phyloP scores from a whole-genome alignment of 2,113 vertebrate genomes.

The Equus quagga region DNA sequence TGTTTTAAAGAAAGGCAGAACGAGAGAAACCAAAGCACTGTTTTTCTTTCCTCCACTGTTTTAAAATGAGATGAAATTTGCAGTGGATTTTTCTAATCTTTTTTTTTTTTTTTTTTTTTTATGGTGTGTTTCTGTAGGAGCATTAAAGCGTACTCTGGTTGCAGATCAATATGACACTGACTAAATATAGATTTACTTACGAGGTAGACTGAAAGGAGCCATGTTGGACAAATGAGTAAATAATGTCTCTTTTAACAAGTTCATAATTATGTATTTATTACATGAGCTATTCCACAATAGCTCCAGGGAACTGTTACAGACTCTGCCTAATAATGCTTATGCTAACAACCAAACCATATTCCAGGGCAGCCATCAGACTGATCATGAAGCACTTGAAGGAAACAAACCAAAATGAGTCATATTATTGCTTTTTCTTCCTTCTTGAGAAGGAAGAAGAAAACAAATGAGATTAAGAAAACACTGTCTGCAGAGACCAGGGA shows the following conservation, averaged over 20 bases:
- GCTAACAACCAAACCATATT: conserved; percentile 73
- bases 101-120: conserved; percentile 49
- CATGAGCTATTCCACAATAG: conserved; percentile 80
- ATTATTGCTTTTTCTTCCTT: neutral
- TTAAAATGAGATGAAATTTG: conserved; percentile 68
- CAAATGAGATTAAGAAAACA: conserved; percentile 47
- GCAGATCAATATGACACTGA: conserved; percentile 86
- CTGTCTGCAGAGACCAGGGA: conserved; percentile 26
- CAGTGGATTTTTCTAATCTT: conserved; percentile 70
- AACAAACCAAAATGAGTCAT: neutral
- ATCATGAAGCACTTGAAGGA: conserved; percentile 38
- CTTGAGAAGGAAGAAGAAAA: conserved; percentile 50
- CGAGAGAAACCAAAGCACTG: neutral
- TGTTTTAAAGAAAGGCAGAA: conserved; percentile 72
- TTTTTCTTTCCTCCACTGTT: conserved; percentile 61
- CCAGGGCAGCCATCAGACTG: conserved; percentile 61
- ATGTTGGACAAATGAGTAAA: conserved; percentile 87
- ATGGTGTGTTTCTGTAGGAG: conserved; percentile 77
- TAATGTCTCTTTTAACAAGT: conserved; percentile 89
- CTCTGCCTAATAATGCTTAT: conserved; percentile 71
- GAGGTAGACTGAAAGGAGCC: conserved; percentile 89
- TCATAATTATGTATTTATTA: conserved; percentile 87
- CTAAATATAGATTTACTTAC: conserved; percentile 88
- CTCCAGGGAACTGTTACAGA: conserved; percentile 84
- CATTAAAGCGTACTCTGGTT: conserved; percentile 80